Base-by-base conservation (phyloP, 2,888 invertebrate genomes). In the Lasioglossum oenotherae region DNA sequence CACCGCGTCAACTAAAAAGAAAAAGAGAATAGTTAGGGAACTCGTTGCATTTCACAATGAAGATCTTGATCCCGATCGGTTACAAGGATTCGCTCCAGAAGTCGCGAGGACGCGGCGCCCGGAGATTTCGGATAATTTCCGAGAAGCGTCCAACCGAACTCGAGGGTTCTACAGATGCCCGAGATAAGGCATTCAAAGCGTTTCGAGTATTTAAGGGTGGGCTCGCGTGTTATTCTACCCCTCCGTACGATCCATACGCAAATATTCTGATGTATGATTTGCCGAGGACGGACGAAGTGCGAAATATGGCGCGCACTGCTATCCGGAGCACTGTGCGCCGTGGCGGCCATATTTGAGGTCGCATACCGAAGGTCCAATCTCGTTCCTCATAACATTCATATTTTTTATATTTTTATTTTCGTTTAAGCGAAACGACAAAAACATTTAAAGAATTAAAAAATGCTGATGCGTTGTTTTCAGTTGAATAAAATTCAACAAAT, bases 141-240 rank as follows among this genome's bases (percentile, higher is more conserved):
- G 90, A 89, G 90, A 91, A 93, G 95, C 95, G 95, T 95, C 93
- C 94, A 91, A 91, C 93, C 94, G 94, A 87, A 93, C 91, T 94
- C 92, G 91, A 95, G 95, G 93, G 94, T 92, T 91, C 94, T 95
- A 92, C 89, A 93, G 94, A 93, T 94, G 91, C 92, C 93, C 91
- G 91, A 92, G 94, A 94, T 95, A 95, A 93, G 94, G 93, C 91
- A 94, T 94, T 94, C 94, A 93, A 93, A 93, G 92, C 93, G 92
- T 93, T 94, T 93, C 92, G 91, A 93, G 92, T 91, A 94, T 93
- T 93, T 91, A 88, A 92, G 94, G 93, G 93, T 92, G 91, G 81
- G 90, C 83, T 69, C 71, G 86, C 85, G 90, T 87, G 90, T 86
- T 91, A 88, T 88, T 86, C 86, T 82, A 79, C 80, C 83, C 86